Conservation (phyloP, 2,888 invertebrate species). For the Serripes groenlandicus region DNA sequence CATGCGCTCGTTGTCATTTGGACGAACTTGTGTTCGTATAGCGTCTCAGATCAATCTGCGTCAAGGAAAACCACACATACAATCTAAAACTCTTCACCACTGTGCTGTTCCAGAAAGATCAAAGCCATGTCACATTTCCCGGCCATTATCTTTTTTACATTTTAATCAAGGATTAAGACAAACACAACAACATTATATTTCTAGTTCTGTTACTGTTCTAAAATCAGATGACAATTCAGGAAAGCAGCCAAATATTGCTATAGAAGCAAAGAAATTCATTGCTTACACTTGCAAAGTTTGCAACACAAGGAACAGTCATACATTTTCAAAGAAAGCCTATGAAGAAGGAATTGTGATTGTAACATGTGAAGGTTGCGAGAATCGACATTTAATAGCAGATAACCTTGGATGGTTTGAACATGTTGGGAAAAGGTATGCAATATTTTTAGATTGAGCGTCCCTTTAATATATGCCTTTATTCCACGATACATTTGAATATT, state of each 20-base stretch:
- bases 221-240: not conserved
- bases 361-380: slow-evolving; percentile 94
- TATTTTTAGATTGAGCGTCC: too few relatives aligned
- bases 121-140: too few relatives aligned
- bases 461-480: too few relatives aligned
- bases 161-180: too few relatives aligned
- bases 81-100: too few relatives aligned
- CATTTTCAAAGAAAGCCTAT: slow-evolving; percentile 95
- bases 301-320: slow-evolving; percentile 91
- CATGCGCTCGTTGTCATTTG: too few relatives aligned
- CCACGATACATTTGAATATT: too few relatives aligned
- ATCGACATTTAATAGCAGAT: slow-evolving; percentile 97
- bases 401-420: slow-evolving; percentile 98
- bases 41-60: too few relatives aligned
- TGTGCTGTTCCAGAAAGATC: too few relatives aligned
- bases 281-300: slow-evolving; percentile 97
- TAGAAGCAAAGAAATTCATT: slow-evolving; percentile 85
- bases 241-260: not conserved
- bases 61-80: too few relatives aligned
- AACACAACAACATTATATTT: not conserved
- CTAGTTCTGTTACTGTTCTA: not conserved
- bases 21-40: too few relatives aligned
- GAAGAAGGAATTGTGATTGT: slow-evolving; percentile 96
- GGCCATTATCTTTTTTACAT: too few relatives aligned
- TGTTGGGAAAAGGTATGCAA: slow-evolving; percentile 86